Evolutionary conservation across 2,113 vertebrate species (phyloP), one percentile per base, ranked within the genome.

Genomic region (Microcebus tavaratra): DNA sequence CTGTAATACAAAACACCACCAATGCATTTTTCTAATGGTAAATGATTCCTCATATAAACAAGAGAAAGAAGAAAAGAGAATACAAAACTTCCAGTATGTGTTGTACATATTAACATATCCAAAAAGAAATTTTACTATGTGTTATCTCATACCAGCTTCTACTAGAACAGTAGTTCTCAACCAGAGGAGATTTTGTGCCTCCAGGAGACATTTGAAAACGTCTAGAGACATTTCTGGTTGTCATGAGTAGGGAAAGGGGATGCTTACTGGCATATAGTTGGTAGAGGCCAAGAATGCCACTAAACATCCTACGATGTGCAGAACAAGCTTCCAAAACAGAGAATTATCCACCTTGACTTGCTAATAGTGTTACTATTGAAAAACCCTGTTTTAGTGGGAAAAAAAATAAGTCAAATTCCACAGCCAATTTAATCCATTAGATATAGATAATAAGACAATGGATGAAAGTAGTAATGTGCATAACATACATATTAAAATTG

Each of bases 321-420:
- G 7, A 13, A 78, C 6, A 39, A 3, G 55, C 21, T 91, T n/a
- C 59, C 39, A 76, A 88, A 85, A 36, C 50, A 92, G 81, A 91
- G 6, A 70, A 91, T 55, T 82, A 86, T 45, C 59, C n/a, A 50
- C 45, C 13, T 29, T 42, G 36, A 97, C 79, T 29, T 48, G 36
- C 36, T 23, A 82, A 42, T 55, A 78, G 8, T 78, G 1, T 36
- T 27, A 27, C 20, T 50, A 1, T 25, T 84, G 50, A 92, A 18
- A 96, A 86, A 68, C 29, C 0, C 23, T 95, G 8, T 61, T 92
- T 17, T 84, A 79, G 3, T 83, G 7, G 23, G 72, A 86, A 11
- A 88, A 88, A 88, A 76, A 89, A 48, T 50, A 61, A 73, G 4
- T 81, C 65, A 57, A 96, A 89, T 87, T 29, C 25, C 45, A 96